Base-by-base conservation (phyloP, 2,888 invertebrate genomes). In the Trisateles emortualis region DNA sequence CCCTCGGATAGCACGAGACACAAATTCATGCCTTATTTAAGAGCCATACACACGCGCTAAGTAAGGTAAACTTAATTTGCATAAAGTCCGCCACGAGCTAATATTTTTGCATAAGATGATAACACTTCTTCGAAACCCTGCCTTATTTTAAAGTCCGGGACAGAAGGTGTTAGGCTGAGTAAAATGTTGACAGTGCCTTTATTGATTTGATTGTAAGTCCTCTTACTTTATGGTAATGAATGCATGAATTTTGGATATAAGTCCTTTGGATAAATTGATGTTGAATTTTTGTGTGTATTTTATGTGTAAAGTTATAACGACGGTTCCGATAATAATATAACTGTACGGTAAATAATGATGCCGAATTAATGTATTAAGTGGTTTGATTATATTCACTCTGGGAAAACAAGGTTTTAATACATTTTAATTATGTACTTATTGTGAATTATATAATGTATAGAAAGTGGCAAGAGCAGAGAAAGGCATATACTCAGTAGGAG, bases 41-140 rank as follows among this genome's bases (percentile, higher is more conserved):
- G 83, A 74, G 71, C 78, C 74, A 74, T 77, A 86, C 81, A 81
- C 79, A 86, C 83, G 83, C 79, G 87, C 78, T 84, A 82, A 80
- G 78, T 78, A 79, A 84, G 83, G 84, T 82, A 77, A 73, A 76
- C 68, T 51, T 59, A 74, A 90, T 92, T 92, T 88, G 85, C 92
- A 92, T 92, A 89, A 81, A 85, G 88, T 89, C 88, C 84, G 79
- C 86, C 92, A 88, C 92, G 90, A 88, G 91, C 88, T 84, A 84
- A 90, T 86, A 87, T 88, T 91, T 86, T 91, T 90, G 88, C 89
- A 90, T 90, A 90, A 86, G 83, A 81, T 86, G 88, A 90, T 88
- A 88, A 84, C 83, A 76, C 78, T 88, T 86, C 85, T 83, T 79
- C 77, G 86, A 84, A 88, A 77, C 74, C 79, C 78, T 77, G 81